Conservation (phyloP, 2,797 vertebrate species). For the Rhinoraja longicauda region DNA sequence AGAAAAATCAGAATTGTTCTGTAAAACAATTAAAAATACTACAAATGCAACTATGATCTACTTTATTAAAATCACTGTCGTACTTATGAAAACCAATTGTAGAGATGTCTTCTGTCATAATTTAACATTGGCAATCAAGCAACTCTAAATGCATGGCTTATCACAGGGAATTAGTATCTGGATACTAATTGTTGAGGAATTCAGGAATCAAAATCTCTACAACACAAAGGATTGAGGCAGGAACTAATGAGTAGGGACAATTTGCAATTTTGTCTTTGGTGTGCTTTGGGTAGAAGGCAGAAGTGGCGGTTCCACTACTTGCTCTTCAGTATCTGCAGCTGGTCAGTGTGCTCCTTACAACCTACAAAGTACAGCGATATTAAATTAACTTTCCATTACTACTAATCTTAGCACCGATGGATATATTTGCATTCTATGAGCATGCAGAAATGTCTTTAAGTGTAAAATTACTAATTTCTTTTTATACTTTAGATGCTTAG, state of each 20-base stretch:
- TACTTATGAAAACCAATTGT: neutral
- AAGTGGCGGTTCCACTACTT: neutral
- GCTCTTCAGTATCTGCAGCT: neutral
- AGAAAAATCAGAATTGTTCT: neutral
- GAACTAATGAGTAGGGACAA: neutral
- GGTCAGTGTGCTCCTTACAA: neutral
- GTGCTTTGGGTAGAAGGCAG: constrained; percentile 1
- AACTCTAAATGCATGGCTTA: neutral
- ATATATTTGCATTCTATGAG: neutral
- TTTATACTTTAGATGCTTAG: neutral
- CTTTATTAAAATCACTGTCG: neutral
- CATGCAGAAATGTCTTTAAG: neutral
- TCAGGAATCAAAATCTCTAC: neutral
- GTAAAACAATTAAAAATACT: neutral
- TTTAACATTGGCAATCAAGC: neutral
- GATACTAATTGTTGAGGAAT: neutral
- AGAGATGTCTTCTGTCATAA: neutral
- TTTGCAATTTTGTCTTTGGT: constrained; percentile 18
- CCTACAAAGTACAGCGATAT: neutral
- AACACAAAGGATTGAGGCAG: neutral
- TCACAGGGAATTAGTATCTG: neutral
- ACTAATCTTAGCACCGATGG: neutral
- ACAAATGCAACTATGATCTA: neutral
- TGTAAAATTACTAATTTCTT: neutral
- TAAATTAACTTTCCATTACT: neutral